phyloP scores from a whole-genome alignment of 2,113 vertebrate species.

The Tachycineta bicolor region DNA sequence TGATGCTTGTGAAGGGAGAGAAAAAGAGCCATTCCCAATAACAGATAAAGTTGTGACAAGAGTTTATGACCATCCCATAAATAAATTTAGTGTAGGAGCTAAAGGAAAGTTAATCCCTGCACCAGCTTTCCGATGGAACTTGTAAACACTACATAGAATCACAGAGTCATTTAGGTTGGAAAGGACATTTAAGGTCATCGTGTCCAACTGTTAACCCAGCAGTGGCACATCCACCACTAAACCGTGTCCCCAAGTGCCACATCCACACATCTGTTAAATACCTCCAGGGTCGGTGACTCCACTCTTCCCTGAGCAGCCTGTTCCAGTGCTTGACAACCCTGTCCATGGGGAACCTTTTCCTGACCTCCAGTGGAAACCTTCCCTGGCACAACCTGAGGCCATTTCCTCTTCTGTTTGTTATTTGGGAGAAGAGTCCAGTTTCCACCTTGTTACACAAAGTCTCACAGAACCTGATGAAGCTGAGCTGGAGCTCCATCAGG shows the following conservation, averaged over 20 bases:
- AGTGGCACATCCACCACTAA: background rate
- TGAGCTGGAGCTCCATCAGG: background rate
- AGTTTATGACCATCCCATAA: background rate
- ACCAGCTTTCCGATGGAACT: background rate
- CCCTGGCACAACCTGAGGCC: background rate
- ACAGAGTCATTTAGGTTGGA: background rate
- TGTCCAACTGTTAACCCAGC: background rate
- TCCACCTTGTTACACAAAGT: fast-evolving
- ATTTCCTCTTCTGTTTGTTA: background rate
- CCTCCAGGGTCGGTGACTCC: background rate
- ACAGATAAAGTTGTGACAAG: background rate
- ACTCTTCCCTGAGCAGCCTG: background rate
- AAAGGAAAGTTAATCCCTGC: background rate
- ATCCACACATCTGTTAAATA: background rate
- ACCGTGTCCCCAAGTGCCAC: background rate
- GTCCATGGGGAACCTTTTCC: background rate
- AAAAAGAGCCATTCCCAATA: background rate
- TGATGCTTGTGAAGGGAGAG: background rate
- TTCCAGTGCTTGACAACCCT: background rate
- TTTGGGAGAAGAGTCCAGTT: background rate
- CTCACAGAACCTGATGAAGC: background rate
- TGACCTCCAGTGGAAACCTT: background rate
- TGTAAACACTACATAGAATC: background rate
- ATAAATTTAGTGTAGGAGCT: background rate
- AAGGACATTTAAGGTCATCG: background rate